Evolutionary conservation across 2,113 vertebrate species (phyloP).

Genomic region (Pomatostomus ruficeps): DNA sequence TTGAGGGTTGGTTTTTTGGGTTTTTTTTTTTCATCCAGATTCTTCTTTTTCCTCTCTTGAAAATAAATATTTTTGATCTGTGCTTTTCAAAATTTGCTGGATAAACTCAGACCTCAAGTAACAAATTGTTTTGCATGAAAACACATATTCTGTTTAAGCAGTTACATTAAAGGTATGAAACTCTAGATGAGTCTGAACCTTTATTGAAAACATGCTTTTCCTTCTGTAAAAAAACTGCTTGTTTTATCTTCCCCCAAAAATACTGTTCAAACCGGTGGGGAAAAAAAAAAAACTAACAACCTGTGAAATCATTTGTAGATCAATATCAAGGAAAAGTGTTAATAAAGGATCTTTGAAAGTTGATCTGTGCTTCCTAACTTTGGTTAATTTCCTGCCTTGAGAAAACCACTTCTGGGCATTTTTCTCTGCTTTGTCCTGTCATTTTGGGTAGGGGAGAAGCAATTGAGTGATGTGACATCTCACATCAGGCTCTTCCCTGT

Average conservation of each 20-base stretch:
- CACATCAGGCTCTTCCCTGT: too few relatives aligned
- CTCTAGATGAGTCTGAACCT: not conserved
- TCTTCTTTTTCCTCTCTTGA: not conserved
- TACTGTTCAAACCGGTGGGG: not conserved
- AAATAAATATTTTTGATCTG: not conserved
- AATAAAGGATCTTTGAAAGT: not conserved
- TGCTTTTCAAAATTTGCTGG: not conserved
- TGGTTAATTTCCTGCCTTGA: not conserved
- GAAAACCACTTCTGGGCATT: not conserved
- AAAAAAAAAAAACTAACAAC: not conserved
- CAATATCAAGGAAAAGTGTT: not conserved
- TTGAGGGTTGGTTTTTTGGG: accelerated
- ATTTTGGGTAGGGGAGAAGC: not conserved
- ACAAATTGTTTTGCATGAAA: not conserved
- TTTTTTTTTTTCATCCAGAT: not conserved
- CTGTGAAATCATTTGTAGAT: not conserved
- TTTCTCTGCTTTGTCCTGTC: not conserved
- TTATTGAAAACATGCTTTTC: not conserved
- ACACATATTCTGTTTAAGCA: not conserved
- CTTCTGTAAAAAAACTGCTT: not conserved
- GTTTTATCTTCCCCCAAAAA: not conserved
- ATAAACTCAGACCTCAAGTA: not conserved
- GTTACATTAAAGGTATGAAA: not conserved
- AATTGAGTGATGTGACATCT: not conserved
- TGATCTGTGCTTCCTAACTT: not conserved